These are phyloP conservation scores for Megalonaias nervosa DNA, from an alignment of 1,140 invertebrate species.

Conservation along the genomic window DNA sequence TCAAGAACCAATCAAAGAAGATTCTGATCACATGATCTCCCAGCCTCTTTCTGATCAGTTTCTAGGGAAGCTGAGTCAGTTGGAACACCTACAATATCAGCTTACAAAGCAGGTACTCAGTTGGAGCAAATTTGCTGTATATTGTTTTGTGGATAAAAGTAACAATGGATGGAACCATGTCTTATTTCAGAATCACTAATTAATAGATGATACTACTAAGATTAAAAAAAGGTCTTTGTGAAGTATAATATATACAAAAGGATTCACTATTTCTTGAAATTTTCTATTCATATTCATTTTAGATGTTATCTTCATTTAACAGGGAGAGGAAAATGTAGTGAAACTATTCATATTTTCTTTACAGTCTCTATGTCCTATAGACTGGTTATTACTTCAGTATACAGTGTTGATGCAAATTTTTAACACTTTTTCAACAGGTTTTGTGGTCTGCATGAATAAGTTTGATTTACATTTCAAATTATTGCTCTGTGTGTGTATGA, in stretches of 20 bases:
- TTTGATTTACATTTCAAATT: too few species aligned
- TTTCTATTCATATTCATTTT: too few species aligned
- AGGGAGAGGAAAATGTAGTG: neutral
- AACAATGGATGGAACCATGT: neutral
- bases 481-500: too few species aligned
- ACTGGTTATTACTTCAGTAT: too few species aligned
- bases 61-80: conserved; percentile 56
- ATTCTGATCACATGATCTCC: conserved; percentile 11
- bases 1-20: conserved; percentile 18
- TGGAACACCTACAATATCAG: conserved; percentile 68
- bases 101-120: conserved; percentile 15
- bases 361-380: neutral
- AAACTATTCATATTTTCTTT: neutral
- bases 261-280: too few species aligned
- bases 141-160: neutral
- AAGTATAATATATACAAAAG: too few species aligned
- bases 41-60: conserved; percentile 37
- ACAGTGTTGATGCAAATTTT: too few species aligned
- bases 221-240: neutral
- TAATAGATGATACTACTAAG: neutral
- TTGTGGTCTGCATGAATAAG: too few species aligned
- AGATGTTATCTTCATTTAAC: neutral
- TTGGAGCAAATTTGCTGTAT: neutral
- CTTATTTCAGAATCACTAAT: neutral
- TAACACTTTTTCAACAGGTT: too few species aligned